Conservation (phyloP, 2,888 invertebrate species). For the Gandaritis pyraliata region DNA sequence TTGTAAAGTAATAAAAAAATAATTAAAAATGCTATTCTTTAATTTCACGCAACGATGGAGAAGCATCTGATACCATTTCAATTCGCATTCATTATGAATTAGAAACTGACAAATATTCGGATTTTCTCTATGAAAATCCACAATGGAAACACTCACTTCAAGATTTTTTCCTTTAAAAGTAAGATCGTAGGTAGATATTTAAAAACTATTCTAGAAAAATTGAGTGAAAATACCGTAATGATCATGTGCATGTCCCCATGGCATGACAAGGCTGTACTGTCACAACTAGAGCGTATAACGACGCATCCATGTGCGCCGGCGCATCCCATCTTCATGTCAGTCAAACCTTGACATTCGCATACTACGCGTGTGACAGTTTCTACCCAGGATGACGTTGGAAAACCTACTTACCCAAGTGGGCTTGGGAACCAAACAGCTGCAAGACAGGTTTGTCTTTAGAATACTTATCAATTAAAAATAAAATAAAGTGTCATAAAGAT, state of each 20-base stretch:
- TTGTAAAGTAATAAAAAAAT: conserved; percentile 73
- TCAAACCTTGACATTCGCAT: conserved; percentile 68
- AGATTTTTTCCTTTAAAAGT: no score
- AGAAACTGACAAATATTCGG: not conserved
- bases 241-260: conserved; percentile 51
- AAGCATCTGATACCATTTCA: not conserved
- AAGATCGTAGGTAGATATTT: not conserved
- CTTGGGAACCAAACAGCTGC: conserved; percentile 64
- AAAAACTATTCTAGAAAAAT: conserved; percentile 21
- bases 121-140: no score
- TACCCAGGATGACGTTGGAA: conserved; percentile 65
- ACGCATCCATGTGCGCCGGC: conserved; percentile 49
- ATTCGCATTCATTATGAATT: not conserved
- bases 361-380: conserved; percentile 50
- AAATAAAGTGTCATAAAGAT: not conserved
- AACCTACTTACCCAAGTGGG: conserved; percentile 69
- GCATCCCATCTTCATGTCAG: conserved; percentile 57
- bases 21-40: conserved; percentile 43
- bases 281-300: conserved; percentile 66
- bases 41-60: conserved; percentile 18
- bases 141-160: no score
- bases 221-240: conserved; percentile 62
- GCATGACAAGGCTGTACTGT: conserved; percentile 35
- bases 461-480: not conserved
- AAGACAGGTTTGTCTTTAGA: conserved; percentile 64